phyloP scores from a whole-genome alignment of 2,113 vertebrate species.

The Aleadryas rufinucha region DNA sequence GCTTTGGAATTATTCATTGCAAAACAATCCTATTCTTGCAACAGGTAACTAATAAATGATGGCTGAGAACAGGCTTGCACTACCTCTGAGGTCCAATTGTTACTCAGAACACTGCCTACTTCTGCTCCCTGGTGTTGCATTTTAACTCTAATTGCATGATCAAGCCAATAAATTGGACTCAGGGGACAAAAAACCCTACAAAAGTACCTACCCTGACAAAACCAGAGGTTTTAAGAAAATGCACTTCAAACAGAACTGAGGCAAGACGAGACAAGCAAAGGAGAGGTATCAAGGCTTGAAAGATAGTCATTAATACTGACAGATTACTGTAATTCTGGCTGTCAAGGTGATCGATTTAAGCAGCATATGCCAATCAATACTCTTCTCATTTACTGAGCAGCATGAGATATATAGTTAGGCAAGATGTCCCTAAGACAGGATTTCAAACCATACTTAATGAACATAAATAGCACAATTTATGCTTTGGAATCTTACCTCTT shows the following conservation, averaged over 20 bases:
- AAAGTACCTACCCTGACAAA: constrained; percentile 69
- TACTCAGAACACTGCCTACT: constrained; percentile 61
- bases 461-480: constrained; percentile 76
- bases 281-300: constrained; percentile 80
- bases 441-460: constrained; percentile 79
- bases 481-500: constrained; percentile 69
- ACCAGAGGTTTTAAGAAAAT: constrained; percentile 74
- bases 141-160: constrained; percentile 75
- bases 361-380: constrained; percentile 96
- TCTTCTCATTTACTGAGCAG: constrained; percentile 83
- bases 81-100: constrained; percentile 47
- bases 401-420: constrained; percentile 76
- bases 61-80: constrained; percentile 61
- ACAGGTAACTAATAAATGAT: constrained; percentile 72
- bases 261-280: constrained; percentile 73
- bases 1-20: constrained; percentile 68
- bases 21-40: constrained; percentile 65
- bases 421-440: constrained; percentile 74
- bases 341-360: constrained; percentile 94
- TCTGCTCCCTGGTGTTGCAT: constrained; percentile 58
- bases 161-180: constrained; percentile 75
- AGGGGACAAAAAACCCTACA: constrained; percentile 52
- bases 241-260: constrained; percentile 72
- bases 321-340: constrained; percentile 99
- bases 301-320: constrained; percentile 96